Evolutionary conservation across 2,797 vertebrate genomes (phyloP).

Genomic region (Nasua narica): DNA sequence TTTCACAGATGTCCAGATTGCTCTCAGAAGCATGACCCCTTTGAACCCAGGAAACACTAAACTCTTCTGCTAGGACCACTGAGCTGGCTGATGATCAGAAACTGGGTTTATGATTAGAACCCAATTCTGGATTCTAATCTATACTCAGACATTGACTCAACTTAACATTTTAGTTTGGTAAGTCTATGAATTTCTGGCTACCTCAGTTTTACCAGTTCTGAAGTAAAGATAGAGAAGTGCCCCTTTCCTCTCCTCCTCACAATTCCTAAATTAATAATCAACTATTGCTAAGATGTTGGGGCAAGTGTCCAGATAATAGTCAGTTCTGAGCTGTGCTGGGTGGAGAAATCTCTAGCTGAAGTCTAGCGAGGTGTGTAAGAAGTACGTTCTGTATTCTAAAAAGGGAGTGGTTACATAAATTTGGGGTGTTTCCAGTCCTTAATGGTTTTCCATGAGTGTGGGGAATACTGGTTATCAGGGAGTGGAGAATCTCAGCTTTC

Average conservation of each 20-base stretch:
- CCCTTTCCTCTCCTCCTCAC: background rate
- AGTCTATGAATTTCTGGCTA: background rate
- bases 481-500: background rate
- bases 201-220: background rate
- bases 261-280: background rate
- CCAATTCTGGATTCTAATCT: background rate
- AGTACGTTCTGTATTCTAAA: background rate
- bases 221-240: background rate
- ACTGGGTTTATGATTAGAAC: background rate
- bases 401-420: background rate
- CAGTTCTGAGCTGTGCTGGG: background rate
- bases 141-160: background rate
- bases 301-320: background rate
- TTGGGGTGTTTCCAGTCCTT: background rate
- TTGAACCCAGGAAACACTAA: background rate
- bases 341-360: background rate
- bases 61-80: background rate
- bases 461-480: background rate
- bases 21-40: background rate
- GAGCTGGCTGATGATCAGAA: background rate
- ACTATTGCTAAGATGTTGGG: background rate
- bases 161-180: background rate
- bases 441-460: conserved; percentile 13
- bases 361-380: background rate
- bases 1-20: background rate